Evolutionary conservation across 2,797 vertebrate species (phyloP).

Genomic region (Gephyroberyx darwinii): DNA sequence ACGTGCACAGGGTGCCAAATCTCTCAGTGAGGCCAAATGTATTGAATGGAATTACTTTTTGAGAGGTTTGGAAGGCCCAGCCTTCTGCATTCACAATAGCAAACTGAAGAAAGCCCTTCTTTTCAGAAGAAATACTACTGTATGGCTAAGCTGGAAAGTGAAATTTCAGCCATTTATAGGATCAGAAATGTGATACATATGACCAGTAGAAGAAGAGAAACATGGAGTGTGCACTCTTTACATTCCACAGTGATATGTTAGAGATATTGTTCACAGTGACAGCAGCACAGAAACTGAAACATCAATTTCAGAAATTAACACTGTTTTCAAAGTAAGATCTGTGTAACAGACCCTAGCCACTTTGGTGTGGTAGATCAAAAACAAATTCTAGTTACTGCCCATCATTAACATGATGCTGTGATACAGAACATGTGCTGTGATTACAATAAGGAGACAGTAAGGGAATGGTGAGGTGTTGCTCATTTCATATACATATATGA

Average conservation of each 20-base stretch:
- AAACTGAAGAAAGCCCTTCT: neutral
- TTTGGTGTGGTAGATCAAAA: neutral
- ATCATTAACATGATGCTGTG: neutral
- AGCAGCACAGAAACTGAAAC: neutral
- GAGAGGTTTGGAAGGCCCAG: neutral
- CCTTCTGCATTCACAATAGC: no score
- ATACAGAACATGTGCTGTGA: no score
- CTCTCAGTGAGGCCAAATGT: slow-evolving; percentile 3
- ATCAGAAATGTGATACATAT: neutral
- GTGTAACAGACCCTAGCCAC: neutral
- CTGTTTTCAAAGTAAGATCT: neutral
- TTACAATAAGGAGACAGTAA: no score
- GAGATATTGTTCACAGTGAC: neutral
- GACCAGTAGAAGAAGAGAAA: neutral
- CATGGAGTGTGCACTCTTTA: neutral
- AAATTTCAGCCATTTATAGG: neutral
- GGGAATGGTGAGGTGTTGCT: no score
- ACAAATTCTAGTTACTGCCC: neutral
- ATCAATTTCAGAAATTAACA: neutral
- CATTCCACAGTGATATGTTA: neutral
- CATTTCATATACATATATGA: no score
- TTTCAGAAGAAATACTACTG: no score
- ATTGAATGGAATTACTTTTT: slow-evolving; percentile 2
- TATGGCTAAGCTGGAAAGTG: no score
- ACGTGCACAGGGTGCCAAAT: slow-evolving; percentile 22